phyloP scores from a whole-genome alignment of 2,888 invertebrate genomes.

The Synanthedon tipuliformis region DNA sequence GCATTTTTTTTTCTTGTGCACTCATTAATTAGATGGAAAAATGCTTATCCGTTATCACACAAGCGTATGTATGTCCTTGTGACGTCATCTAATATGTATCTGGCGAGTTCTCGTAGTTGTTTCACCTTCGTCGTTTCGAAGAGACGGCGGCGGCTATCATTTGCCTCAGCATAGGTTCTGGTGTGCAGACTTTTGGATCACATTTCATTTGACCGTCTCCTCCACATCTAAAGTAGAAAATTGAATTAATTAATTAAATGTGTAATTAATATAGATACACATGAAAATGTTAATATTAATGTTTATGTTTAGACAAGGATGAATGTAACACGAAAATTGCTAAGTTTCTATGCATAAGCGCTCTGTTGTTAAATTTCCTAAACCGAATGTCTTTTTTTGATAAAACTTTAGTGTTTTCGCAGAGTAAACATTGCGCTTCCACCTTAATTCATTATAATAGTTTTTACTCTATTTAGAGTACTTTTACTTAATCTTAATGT shows the following conservation, averaged over 20 bases:
- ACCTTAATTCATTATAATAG: too few relatives aligned
- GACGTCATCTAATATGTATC: slow-evolving; percentile 36
- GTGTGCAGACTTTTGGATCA: slow-evolving; percentile 90
- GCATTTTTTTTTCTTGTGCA: slow-evolving; percentile 61
- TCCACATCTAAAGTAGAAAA: slow-evolving; percentile 78
- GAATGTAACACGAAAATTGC: too few relatives aligned
- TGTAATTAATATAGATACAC: background rate
- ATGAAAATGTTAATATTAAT: too few relatives aligned
- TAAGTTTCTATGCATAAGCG: too few relatives aligned
- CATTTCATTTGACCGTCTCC: slow-evolving; percentile 95
- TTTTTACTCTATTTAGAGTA: too few relatives aligned
- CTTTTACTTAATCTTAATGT: too few relatives aligned
- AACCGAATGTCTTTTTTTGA: too few relatives aligned
- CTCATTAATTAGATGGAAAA: slow-evolving; percentile 11
- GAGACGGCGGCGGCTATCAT: slow-evolving; percentile 88
- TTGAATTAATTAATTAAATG: background rate
- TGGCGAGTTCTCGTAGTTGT: slow-evolving; percentile 25
- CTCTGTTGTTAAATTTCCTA: too few relatives aligned
- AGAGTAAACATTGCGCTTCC: too few relatives aligned
- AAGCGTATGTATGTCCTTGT: slow-evolving; percentile 37
- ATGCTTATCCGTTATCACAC: slow-evolving; percentile 50
- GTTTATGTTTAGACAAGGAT: too few relatives aligned
- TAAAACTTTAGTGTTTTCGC: too few relatives aligned
- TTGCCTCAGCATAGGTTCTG: slow-evolving; percentile 89
- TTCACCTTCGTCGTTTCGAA: slow-evolving; percentile 79